Evolutionary conservation across 1,140 invertebrate species (phyloP), one percentile per base, ranked within the genome.

Genomic region (Polypedilum pembai): DNA sequence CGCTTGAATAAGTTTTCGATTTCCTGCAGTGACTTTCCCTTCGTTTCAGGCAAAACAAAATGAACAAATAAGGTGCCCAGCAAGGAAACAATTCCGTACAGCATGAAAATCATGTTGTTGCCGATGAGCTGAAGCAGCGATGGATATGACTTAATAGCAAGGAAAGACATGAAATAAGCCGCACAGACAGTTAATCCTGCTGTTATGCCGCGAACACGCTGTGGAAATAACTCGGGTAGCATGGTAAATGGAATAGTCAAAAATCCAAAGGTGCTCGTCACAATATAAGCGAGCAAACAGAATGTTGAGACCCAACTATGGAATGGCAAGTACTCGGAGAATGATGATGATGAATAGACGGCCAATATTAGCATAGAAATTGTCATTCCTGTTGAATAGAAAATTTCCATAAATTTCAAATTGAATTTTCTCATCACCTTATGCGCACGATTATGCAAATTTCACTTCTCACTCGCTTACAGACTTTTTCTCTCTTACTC

Each of bases 41-140:
- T 91, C 0, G 93, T 96, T 81, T 96, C 94, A 0, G 94, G 93
- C 4, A 95, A 79, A 15, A 87, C 86, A 7, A 88, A 80, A 3
- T 85, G 80, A 0, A 93, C 83, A 77, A 93, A 91, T 1, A 94
- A 74, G 0, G 88, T 85, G 0, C 90, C 91, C 0, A 90, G 3
- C 0, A 91, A 77, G 0, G 91, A 88, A 41, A 92, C 80, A 0
- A 82, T 79, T 0, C 87, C 87, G 81, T 91, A 95, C 75, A 93
- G 85, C 74, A 87, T 87, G 78, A 93, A 95, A 0, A 88, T 86
- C 0, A 86, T 88, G 40, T 85, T 82, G 73, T 85, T 83, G 2
- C 88, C 87, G 75, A 93, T 82, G 1, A 75, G 18, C 0, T 78
- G 18, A n/a, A 87, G 80, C 78, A 90, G 80, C 1, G 85, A 80